These are phyloP conservation scores for Chlorocebus sabaeus DNA, from an alignment of 2,113 vertebrate species.

Conservation along the genomic window DNA sequence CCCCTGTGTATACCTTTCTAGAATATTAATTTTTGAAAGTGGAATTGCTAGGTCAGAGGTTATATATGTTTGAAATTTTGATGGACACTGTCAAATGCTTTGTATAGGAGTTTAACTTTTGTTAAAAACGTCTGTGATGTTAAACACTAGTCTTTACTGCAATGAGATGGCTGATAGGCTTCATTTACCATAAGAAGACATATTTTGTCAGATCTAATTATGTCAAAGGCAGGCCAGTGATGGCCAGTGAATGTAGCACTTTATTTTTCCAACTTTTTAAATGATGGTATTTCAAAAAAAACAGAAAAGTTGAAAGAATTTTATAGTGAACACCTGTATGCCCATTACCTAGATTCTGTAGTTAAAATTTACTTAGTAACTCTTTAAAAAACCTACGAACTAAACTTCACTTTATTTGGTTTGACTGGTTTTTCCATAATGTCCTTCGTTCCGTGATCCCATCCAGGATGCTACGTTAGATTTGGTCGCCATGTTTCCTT, in stretches of 20 bases:
- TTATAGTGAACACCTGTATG: no score
- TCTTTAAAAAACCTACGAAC: not conserved
- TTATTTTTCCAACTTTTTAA: not conserved
- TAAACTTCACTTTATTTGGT: no score
- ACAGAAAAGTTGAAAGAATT: no score
- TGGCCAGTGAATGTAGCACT: not conserved
- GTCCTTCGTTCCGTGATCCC: not conserved
- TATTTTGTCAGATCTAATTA: not conserved
- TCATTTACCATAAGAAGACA: not conserved
- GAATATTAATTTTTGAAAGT: not conserved
- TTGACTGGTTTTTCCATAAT: not conserved
- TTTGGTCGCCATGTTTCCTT: no score
- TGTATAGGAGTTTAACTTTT: not conserved
- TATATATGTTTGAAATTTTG: not conserved
- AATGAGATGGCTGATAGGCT: not conserved
- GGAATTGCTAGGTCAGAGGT: no score
- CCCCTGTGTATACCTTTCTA: not conserved
- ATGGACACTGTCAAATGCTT: no score
- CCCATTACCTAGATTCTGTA: no score
- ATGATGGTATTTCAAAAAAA: not conserved
- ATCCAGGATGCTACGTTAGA: no score
- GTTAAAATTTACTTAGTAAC: not conserved
- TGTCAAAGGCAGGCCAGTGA: not conserved
- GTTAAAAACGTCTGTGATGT: not conserved
- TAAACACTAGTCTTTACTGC: fast-evolving